Evolutionary conservation across 2,888 invertebrate species (phyloP).

Genomic region (Drosophila falleni): DNA sequence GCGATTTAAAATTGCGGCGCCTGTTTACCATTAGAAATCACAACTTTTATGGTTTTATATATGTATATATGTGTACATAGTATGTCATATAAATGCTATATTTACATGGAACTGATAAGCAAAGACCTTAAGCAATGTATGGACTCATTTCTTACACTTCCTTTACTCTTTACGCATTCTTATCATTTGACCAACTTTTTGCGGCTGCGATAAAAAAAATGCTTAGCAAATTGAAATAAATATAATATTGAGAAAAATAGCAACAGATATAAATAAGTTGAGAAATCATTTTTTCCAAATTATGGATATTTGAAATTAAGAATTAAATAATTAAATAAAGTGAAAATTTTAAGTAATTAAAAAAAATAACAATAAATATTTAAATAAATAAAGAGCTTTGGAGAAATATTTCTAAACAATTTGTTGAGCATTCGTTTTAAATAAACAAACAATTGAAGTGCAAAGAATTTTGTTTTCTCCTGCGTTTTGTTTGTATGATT

Average conservation of each 20-base stretch:
- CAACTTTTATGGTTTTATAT: constrained; percentile 9
- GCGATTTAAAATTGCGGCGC: constrained; percentile 64
- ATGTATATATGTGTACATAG: not conserved
- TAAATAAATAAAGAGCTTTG: not conserved
- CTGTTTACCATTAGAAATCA: constrained; percentile 35
- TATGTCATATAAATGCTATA: constrained; percentile 5
- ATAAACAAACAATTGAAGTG: constrained; percentile 31
- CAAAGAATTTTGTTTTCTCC: constrained; percentile 19
- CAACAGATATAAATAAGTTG: not conserved
- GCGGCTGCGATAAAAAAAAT: constrained; percentile 59
- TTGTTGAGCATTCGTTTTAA: constrained; percentile 14
- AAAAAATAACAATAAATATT: not conserved
- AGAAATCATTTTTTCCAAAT: not conserved
- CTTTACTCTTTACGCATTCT: constrained; percentile 39
- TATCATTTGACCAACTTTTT: constrained; percentile 67
- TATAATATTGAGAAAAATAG: not conserved
- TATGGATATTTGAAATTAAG: not conserved
- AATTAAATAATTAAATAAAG: not conserved
- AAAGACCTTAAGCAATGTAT: constrained; percentile 6
- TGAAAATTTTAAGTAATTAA: not conserved
- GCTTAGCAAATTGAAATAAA: constrained; percentile 5
- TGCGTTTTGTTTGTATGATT: constrained; percentile 40
- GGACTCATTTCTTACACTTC: constrained; percentile 45
- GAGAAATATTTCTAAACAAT: not conserved
- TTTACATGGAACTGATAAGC: constrained; percentile 18